Conservation (phyloP, 1,140 invertebrate species). For the Belonocnema kinseyi region DNA sequence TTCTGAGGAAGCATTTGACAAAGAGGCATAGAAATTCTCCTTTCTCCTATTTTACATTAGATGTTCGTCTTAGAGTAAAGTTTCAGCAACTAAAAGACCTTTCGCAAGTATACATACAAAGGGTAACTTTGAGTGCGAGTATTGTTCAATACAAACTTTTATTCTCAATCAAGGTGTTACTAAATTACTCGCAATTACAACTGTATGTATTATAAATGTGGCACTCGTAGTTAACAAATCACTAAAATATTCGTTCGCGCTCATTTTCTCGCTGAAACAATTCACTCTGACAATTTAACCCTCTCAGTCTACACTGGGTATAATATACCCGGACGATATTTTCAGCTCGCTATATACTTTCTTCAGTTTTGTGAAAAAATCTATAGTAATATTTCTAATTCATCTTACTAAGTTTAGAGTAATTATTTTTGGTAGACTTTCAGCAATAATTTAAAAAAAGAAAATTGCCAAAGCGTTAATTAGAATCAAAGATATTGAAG, state of each 20-base stretch:
- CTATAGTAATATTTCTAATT: no score
- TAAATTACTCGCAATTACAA: background rate
- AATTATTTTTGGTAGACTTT: no score
- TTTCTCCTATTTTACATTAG: background rate
- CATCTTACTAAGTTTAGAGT: no score
- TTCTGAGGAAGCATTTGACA: constrained; percentile 12
- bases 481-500: no score
- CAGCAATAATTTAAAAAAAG: no score
- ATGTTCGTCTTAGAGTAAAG: background rate
- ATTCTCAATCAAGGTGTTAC: background rate
- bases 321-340: no score
- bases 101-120: background rate
- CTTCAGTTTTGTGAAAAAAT: no score
- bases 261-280: no score
- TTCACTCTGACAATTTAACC: no score
- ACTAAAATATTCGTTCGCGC: background rate
- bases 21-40: background rate
- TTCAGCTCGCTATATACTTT: no score
- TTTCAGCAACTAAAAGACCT: constrained; percentile 20
- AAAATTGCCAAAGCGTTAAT: no score
- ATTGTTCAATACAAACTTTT: background rate
- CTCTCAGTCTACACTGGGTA: no score
- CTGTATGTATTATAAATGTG: background rate
- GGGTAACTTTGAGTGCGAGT: background rate
- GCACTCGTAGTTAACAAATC: background rate